A percentile compares a stretch with the other conserved stretches of the same genome.
Evolutionary conservation across 2,888 invertebrate genomes (phyloP).

Genomic region (Doris montereyensis): DNA sequence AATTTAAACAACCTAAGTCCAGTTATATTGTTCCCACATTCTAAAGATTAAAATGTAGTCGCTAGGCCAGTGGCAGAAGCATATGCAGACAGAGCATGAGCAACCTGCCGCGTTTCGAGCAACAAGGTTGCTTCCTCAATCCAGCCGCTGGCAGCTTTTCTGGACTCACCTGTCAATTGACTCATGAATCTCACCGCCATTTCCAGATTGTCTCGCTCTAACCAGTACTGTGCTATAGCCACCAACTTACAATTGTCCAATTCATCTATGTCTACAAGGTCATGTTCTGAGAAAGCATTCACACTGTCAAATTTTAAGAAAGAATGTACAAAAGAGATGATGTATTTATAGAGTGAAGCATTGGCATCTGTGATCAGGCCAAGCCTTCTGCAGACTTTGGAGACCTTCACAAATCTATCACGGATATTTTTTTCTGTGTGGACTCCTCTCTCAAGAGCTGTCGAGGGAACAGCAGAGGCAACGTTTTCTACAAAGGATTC

Average conservation of each 20-base stretch:
- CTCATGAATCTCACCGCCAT: slow-evolving; percentile 88
- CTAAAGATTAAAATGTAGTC: slow-evolving; percentile 65
- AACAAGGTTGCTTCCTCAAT: slow-evolving; percentile 85
- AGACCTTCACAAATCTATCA: slow-evolving; percentile 81
- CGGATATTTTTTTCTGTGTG: slow-evolving; percentile 89
- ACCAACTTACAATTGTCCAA: slow-evolving; percentile 91
- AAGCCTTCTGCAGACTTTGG: slow-evolving; percentile 83
- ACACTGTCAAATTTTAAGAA: slow-evolving; percentile 78
- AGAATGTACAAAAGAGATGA: slow-evolving; percentile 93
- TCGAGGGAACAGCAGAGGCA: slow-evolving; percentile 83
- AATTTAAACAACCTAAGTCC: too few species aligned
- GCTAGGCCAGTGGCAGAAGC: slow-evolving; percentile 70
- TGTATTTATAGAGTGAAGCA: slow-evolving; percentile 82
- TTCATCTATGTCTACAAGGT: slow-evolving; percentile 53
- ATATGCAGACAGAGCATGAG: slow-evolving; percentile 86
- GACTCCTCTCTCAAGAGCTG: slow-evolving; percentile 86
- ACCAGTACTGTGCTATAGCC: slow-evolving; percentile 86
- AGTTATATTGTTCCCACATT: too few species aligned
- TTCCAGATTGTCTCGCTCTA: slow-evolving; percentile 90
- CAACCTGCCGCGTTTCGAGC: slow-evolving; percentile 91
- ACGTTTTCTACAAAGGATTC: slow-evolving; percentile 88
- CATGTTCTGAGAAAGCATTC: slow-evolving; percentile 71
- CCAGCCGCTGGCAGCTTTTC: slow-evolving; percentile 89
- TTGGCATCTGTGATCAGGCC: slow-evolving; percentile 90
- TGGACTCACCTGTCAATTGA: slow-evolving; percentile 89